Base-by-base conservation (phyloP, 2,113 vertebrate genomes). In the Hippopotamus amphibius region DNA sequence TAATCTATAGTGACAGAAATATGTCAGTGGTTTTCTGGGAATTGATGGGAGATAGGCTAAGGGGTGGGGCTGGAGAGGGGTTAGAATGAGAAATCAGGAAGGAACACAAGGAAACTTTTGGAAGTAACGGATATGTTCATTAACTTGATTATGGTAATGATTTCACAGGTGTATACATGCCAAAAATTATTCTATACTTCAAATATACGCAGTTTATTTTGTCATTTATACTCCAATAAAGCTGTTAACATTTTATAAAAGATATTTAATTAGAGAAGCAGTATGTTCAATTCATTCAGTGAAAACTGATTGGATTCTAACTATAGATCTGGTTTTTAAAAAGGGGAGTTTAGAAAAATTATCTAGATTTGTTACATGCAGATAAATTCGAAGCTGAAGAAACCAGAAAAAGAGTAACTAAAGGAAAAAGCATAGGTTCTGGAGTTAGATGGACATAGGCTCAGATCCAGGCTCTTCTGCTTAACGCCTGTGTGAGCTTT, bases 121-220 rank as follows among this genome's bases (percentile, higher is more conserved):
- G 76, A 65, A 81, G 30, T 66, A 55, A 79, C 26, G 13, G 19
- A 24, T 82, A 41, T 14, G 0, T 79, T 84, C 63, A 43, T 96
- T 91, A 83, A 88, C 48, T 90, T 69, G 55, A 91, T 93, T 87
- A 93, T 93, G 82, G 30, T 88, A 93, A 95, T 88, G 30, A 88
- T 88, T 90, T 74, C 85, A 80, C 33, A 63, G 59, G 84, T 88
- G 59, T 55, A 57, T 63, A 79, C 50, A 59, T 94, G 79, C 92
- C 90, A 95, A 84, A 81, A 93, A n/a, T n/a, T n/a, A 69, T 71
- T 55, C 8, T 48, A 48, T 8, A 57, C 71, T 88, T 84, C 9
- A 8, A 94, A 82, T 89, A 77, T 37, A 12, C 90, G 6, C 33
- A 72, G 24, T 80, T 79, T 83, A 55, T 50, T 93, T 57, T 81